Conservation (phyloP, 2,797 vertebrate genomes). For the Alca torda region DNA sequence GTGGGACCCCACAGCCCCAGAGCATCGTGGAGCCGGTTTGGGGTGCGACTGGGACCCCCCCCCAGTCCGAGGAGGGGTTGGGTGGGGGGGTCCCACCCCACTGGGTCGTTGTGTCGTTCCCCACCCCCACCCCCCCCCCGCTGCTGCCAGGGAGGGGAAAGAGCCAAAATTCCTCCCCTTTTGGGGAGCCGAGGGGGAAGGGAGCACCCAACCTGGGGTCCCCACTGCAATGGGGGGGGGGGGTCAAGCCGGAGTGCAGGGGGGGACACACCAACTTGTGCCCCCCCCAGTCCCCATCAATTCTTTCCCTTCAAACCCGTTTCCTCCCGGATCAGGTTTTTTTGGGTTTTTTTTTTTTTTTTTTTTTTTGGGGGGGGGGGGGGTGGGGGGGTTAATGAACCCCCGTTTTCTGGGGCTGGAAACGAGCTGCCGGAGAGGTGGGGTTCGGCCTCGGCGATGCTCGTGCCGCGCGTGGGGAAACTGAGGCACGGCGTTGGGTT, state of each 20-base stretch:
- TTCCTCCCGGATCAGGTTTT: neutral
- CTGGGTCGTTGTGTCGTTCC: too few species aligned
- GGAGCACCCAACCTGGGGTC: neutral
- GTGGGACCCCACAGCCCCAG: too few species aligned
- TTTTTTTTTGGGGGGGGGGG: too few species aligned
- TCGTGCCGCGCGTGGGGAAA: neutral
- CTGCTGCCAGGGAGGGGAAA: neutral
- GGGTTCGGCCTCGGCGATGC: too few species aligned
- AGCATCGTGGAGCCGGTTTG: too few species aligned
- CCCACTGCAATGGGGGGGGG: neutral
- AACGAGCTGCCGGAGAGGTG: too few species aligned
- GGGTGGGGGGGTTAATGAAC: too few species aligned
- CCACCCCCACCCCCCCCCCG: too few species aligned
- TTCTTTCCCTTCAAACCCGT: neutral
- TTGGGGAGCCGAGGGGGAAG: neutral
- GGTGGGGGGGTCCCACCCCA: neutral
- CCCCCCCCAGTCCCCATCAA: neutral
- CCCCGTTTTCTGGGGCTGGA: accelerated
- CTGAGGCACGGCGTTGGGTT: neutral
- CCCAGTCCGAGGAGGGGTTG: too few species aligned
- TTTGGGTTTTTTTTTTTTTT: neutral
- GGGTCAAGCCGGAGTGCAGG: neutral
- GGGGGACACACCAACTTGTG: accelerated
- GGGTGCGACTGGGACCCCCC: too few species aligned
- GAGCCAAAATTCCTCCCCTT: neutral